Base-by-base conservation (phyloP, 2,113 vertebrate species). In the Aplodontia rufa region DNA sequence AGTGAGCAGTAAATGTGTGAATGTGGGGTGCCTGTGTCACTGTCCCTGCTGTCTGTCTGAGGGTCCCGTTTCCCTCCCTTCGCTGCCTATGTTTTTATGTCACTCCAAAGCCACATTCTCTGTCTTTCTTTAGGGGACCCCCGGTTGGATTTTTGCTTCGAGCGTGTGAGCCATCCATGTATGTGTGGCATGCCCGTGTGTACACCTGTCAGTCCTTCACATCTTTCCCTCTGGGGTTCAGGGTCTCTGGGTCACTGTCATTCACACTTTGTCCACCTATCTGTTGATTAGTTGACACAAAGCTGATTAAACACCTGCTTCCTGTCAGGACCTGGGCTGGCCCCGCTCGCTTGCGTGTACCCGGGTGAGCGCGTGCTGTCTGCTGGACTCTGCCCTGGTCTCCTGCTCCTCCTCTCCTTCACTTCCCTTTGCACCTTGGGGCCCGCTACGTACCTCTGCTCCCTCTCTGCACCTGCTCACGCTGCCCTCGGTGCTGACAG, bases 271-370 rank as follows among this genome's bases (percentile, higher is more conserved):
- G 79, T 80, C 64, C 90, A 89, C 62, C 66, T 94, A 8, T 91
- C 90, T 95, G 80, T 84, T 80, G 51, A 66, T 85, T 92, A 64
- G 92, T 14, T 80, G 37, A n/a, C 84, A 86, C 66, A 32, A 66
- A 55, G 75, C 80, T 90, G 78, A 96, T 95, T 84, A 95, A 93
- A 87, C 75, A 83, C 87, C 53, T 85, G 92, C 87, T 51, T 90
- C 66, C 17, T 49, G 71, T 72, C 75, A 62, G 78, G 83, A 32
- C 79, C 64, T 1, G 19, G 84, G 35, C 75, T n/a, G 1, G 45
- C 16, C 45, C 19, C 0, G 4, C 5, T 58, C 42, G 86, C 49
- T 1, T 9, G 5, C 42, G 78, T 26, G 76, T 42, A 47, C 40
- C 1, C 55, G 47, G 13, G 37, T 49, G 16, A 6, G 40, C 0